Base-by-base conservation (phyloP, 1,140 invertebrate genomes). In the Berghia stephanieae region DNA sequence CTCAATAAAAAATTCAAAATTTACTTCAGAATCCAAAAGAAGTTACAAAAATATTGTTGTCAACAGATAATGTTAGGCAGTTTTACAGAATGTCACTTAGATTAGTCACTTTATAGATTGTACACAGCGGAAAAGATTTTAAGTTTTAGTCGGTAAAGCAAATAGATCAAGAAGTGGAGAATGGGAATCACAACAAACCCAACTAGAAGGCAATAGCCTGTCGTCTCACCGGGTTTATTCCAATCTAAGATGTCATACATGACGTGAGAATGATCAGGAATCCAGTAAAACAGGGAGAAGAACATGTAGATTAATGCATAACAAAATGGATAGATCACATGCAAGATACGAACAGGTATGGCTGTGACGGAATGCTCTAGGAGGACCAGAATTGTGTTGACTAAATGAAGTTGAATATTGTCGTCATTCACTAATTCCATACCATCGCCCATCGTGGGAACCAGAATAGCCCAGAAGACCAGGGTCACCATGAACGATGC, bases 221-320 rank as follows among this genome's bases (percentile, higher is more conserved):
- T 74, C 2, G 86, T 85, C 13, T 34, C 60, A 4, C 79, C 83
- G 4, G 85, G 84, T 10, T 85, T 49, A 52, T 79, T 83, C 84
- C 84, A 87, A 75, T 87, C 84, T 27, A 87, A 75, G 44, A 87
- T 76, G 31, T 80, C 80, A 75, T 87, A 87, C 66, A 87, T 75
- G 4, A 87, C 81, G 43, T 80, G 77, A 6, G 36, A 67, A 57
- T 87, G 84, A 70, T 87, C 84, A 24, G 57, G 77, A 13, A 79
- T 75, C 83, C 84, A 87, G 60, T 83, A 86, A 36, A 87, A 79
- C 16, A 81, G 57, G 63, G 82, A 83, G 79, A 87, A 87, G 13
- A 83, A 43, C 1, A 80, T 24, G 75, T 87, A 87, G 8, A 81
- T 43, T 2, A 84, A 1, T 1, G 81, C 84, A 66, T 86, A 87